Evolutionary conservation across 2,797 vertebrate genomes (phyloP).

Genomic region (Sebastes vulpes): DNA sequence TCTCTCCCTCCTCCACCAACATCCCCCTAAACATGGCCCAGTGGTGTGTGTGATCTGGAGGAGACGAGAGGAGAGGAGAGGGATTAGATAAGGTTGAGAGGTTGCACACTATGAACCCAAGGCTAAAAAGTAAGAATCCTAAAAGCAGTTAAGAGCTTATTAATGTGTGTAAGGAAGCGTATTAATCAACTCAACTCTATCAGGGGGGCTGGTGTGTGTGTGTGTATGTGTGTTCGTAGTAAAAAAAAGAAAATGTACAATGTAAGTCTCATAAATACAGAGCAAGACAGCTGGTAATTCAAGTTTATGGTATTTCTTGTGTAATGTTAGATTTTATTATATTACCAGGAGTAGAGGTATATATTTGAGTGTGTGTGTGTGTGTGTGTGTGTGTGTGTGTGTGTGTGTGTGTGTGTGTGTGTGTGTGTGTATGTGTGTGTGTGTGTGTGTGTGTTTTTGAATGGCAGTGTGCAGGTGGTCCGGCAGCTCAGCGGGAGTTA

Average conservation of each 20-base stretch:
- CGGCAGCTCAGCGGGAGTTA: constrained; percentile 66
- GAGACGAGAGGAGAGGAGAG: constrained; percentile 59
- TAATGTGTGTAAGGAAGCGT: constrained; percentile 90
- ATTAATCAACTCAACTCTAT: constrained; percentile 89
- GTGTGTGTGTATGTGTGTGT: constrained; percentile 1
- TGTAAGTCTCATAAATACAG: constrained; percentile 1
- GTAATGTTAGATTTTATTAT: constrained; percentile 14
- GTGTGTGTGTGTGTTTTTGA: constrained; percentile 40
- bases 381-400: not conserved
- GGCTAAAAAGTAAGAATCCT: constrained; percentile 89
- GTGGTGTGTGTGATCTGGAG: constrained; percentile 81
- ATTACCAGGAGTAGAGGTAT: not conserved
- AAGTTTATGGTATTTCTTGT: not conserved
- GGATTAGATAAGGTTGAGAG: constrained; percentile 89
- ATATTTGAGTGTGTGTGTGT: constrained; percentile 12
- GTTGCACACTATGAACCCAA: constrained; percentile 86
- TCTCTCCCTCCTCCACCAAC: constrained; percentile 59
- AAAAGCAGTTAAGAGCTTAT: constrained; percentile 90
- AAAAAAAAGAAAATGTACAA: constrained; percentile 12
- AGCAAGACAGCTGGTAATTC: not conserved
- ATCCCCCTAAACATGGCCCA: constrained; percentile 81
- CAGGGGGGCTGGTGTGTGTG: constrained; percentile 41
- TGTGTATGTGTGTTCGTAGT: not conserved
- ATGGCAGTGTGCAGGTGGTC: constrained; percentile 78
- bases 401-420: constrained; percentile 13